Evolutionary conservation across 1,140 invertebrate species (phyloP).

Genomic region (Rhopalosiphum maidis): DNA sequence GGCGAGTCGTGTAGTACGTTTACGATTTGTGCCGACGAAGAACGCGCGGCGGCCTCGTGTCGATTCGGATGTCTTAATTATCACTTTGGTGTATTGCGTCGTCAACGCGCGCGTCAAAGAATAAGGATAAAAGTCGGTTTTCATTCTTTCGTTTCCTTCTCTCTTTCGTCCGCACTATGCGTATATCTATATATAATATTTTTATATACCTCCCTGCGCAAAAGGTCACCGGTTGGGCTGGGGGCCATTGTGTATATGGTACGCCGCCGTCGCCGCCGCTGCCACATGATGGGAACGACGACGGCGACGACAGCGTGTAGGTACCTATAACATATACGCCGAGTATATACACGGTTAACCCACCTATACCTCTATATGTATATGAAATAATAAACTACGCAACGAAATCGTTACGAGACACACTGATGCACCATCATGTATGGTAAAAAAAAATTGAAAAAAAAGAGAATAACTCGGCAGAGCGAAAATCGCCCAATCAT

Average conservation of each 20-base stretch:
- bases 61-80: conserved; percentile 52
- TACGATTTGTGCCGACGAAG: background rate
- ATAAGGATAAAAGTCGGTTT: conserved; percentile 24
- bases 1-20: background rate
- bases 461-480: background rate
- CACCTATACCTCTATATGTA: background rate
- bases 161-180: background rate
- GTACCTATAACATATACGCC: background rate
- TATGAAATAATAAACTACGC: background rate
- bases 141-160: background rate
- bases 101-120: conserved; percentile 46
- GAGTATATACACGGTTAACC: background rate
- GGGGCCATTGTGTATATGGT: conserved; percentile 17
- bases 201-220: conserved; percentile 32
- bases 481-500: conserved; percentile 51
- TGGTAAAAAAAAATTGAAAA: conserved; percentile 7
- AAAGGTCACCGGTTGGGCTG: conserved; percentile 46
- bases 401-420: conserved; percentile 49
- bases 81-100: conserved; percentile 40
- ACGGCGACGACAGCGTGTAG: background rate
- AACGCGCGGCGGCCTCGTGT: conserved; percentile 4
- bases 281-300: conserved; percentile 19
- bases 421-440: background rate
- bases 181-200: background rate
- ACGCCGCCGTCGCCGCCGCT: background rate